Conservation (phyloP, 2,888 invertebrate species). For the Scaptomyza cyrtandrae region DNA sequence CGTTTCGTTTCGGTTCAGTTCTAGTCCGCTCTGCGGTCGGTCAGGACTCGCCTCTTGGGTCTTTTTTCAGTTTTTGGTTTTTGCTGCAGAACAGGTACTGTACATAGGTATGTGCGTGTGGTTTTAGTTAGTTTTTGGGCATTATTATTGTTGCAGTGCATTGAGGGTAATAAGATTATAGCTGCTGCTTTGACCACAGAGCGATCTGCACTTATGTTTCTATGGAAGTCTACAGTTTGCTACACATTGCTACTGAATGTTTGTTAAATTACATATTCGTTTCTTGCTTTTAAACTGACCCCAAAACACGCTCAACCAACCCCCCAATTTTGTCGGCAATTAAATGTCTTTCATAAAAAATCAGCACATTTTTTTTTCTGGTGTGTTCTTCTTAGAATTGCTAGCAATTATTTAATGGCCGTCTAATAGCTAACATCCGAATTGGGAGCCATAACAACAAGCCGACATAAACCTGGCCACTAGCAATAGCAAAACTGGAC, state of each 20-base stretch:
- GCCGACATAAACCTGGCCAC: conserved; percentile 56
- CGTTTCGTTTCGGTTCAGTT: conserved; percentile 11
- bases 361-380: conserved; percentile 24
- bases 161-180: conserved; percentile 67
- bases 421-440: conserved; percentile 78
- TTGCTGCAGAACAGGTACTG: conserved; percentile 8
- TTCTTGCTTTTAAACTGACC: conserved; percentile 56
- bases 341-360: conserved; percentile 62
- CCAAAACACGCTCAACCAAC: conserved; percentile 15
- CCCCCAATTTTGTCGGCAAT: conserved; percentile 72
- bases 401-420: conserved; percentile 78
- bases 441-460: conserved; percentile 65
- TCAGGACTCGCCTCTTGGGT: conserved; percentile 4
- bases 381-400: conserved; percentile 68
- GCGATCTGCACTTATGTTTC: conserved; percentile 21
- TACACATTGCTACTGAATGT: conserved; percentile 17
- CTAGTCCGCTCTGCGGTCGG: conserved; percentile 9
- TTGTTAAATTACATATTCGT: conserved; percentile 66
- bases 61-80: conserved; percentile 33
- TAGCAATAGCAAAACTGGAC: conserved; percentile 55
- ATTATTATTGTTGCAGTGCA: conserved; percentile 55
- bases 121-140: conserved; percentile 35
- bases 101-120: conserved; percentile 16
- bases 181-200: conserved; percentile 27
- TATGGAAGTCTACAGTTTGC: not conserved